Evolutionary conservation across 2,888 invertebrate genomes (phyloP), one percentile per base, ranked within the genome.

Genomic region (Willowsia nigromaculata): DNA sequence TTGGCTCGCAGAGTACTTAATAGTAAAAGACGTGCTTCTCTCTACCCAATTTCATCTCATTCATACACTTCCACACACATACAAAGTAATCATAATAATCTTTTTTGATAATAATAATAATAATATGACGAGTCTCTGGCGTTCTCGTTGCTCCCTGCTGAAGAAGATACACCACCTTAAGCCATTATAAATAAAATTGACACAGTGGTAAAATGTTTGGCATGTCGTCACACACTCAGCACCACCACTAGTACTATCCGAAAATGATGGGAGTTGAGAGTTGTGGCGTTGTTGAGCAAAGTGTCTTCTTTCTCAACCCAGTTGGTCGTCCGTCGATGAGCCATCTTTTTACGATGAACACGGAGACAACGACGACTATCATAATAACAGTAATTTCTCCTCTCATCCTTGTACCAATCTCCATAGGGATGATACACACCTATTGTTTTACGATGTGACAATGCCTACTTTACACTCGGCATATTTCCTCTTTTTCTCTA

Each of bases 401-500:
- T 65, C 33, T n/a, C 9, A 30, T 33, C 33, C n/a, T 15, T 15
- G n/a, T n/a, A 7, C 3, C 4, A 3, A 65, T 65, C 59, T 56
- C 68, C 62, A 18, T 50, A 37, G 40, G 53, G 80, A 81, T 43
- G 68, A 53, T 33, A 53, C 71, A 68, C 88, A 74, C 85, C 88
- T 50, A 88, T 90, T 90, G 90, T 90, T 90, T 90, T 88, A 90
- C 68, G 81, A 90, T 85, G 90, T 90, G 90, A 88, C 90, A 90
- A 90, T 85, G 81, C 71, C 15, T 40, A 85, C 78, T 90, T 90
- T 85, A 90, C 88, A 88, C 90, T 82, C 13, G 84, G 33, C 80
- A 56, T 18, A 74, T 62, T 83, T 78, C 27, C 53, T 40, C 37
- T 74, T 18, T 85, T 85, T 81, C 68, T 43, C 68, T 56, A n/a